Conservation (phyloP, 2,797 vertebrate species). For the Mus caroli region DNA sequence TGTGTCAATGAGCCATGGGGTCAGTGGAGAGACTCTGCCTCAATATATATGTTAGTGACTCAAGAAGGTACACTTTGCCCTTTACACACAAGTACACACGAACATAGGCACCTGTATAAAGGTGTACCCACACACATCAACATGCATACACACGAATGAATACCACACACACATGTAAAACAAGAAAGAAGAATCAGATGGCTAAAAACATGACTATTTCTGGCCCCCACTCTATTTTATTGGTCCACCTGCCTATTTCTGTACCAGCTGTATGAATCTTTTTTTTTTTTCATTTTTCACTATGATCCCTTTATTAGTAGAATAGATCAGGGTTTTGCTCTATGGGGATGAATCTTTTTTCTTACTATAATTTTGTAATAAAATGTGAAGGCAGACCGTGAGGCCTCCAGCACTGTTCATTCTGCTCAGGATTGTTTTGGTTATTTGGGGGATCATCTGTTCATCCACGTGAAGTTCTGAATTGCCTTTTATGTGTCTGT, state of each 20-base stretch:
- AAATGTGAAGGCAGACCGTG: background rate
- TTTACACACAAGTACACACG: background rate
- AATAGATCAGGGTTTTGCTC: too few species aligned
- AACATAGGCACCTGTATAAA: background rate
- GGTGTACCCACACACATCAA: background rate
- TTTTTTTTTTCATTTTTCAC: too few species aligned
- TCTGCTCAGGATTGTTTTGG: background rate
- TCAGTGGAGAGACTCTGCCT: background rate
- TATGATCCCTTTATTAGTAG: too few species aligned
- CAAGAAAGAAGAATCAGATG: background rate
- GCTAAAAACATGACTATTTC: background rate
- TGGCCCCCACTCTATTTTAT: background rate
- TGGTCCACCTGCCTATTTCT: background rate
- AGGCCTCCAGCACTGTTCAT: too few species aligned
- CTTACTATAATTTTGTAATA: background rate
- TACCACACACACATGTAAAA: background rate
- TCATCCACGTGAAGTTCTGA: too few species aligned
- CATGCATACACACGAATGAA: background rate
- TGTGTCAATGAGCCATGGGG: too few species aligned
- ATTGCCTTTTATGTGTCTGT: background rate
- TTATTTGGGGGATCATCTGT: too few species aligned
- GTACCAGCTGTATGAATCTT: too few species aligned
- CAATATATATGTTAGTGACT: background rate
- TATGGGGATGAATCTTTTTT: too few species aligned
- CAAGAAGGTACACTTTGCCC: background rate